phyloP scores from a whole-genome alignment of 2,113 vertebrate genomes.

The Ceratotherium simum region DNA sequence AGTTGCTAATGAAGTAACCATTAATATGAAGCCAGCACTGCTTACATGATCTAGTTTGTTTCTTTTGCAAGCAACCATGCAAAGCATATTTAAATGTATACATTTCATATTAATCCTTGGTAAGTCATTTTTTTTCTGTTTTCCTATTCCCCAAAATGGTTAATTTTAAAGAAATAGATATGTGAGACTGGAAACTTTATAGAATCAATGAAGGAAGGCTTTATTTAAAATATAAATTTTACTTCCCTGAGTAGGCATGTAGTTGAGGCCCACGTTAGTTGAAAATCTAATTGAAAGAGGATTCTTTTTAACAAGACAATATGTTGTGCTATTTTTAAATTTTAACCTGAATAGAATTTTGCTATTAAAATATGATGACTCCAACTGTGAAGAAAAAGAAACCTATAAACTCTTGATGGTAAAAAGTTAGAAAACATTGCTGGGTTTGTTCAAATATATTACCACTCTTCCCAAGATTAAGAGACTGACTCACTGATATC shows the following conservation, averaged over 20 bases:
- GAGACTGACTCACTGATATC: background rate
- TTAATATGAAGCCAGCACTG: conserved; percentile 64
- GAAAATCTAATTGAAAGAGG: background rate
- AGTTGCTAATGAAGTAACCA: conserved; percentile 70
- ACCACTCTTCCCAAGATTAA: background rate
- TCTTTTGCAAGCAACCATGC: conserved; percentile 58
- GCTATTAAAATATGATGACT: conserved; percentile 17
- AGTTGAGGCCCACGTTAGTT: background rate
- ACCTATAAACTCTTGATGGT: background rate
- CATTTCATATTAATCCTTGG: conserved; percentile 96
- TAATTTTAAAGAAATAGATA: background rate
- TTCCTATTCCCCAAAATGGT: conserved; percentile 20
- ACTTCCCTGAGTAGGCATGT: background rate
- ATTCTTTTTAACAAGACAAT: background rate
- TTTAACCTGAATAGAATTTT: conserved; percentile 57
- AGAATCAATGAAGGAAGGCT: background rate
- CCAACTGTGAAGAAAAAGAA: conserved; percentile 17
- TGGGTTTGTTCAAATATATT: background rate
- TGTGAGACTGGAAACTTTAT: background rate
- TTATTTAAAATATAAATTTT: background rate
- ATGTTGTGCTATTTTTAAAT: background rate
- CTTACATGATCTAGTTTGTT: conserved; percentile 65
- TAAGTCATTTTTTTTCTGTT: conserved; percentile 89
- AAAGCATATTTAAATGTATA: background rate
- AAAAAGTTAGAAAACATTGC: background rate